These are phyloP conservation scores for Hylaeus anthracinus DNA, from an alignment of 1,140 invertebrate species.

Conservation along the genomic window DNA sequence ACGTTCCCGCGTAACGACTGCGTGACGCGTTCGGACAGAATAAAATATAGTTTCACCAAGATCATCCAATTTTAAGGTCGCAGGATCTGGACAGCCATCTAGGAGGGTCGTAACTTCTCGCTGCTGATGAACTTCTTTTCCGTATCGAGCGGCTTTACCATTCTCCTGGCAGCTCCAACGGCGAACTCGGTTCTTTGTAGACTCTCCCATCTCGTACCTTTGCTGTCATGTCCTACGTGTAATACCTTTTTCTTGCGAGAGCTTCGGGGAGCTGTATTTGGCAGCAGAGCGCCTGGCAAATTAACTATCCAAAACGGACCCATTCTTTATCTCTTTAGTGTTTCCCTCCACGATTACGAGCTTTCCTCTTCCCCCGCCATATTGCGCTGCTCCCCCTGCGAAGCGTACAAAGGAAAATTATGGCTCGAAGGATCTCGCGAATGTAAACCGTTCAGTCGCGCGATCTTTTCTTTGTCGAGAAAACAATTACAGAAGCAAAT, in stretches of 20 bases:
- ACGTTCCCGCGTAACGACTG: too few relatives aligned
- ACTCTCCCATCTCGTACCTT: neutral
- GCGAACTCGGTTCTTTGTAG: neutral
- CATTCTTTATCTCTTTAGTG: neutral
- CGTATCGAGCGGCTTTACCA: neutral
- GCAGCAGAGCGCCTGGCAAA: conserved; percentile 17
- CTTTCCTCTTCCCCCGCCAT: neutral
- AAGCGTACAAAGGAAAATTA: neutral
- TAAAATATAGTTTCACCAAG: too few relatives aligned
- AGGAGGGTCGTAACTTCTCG: conserved; percentile 3
- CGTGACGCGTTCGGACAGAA: too few relatives aligned
- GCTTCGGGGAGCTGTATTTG: neutral
- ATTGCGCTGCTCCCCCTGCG: too few relatives aligned
- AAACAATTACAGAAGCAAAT: neutral
- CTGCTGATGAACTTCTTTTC: conserved; percentile 3
- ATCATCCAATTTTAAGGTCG: too few relatives aligned
- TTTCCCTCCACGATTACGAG: conserved; percentile 13
- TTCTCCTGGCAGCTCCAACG: neutral
- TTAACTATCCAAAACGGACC: conserved; percentile 17
- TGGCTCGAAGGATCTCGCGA: neutral
- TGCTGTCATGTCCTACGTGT: neutral
- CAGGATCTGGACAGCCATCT: neutral
- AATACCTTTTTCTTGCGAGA: conserved; percentile 5
- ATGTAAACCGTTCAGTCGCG: neutral
- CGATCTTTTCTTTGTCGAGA: neutral